phyloP scores from a whole-genome alignment of 2,888 invertebrate genomes.

The Phymatocera aterrima region DNA sequence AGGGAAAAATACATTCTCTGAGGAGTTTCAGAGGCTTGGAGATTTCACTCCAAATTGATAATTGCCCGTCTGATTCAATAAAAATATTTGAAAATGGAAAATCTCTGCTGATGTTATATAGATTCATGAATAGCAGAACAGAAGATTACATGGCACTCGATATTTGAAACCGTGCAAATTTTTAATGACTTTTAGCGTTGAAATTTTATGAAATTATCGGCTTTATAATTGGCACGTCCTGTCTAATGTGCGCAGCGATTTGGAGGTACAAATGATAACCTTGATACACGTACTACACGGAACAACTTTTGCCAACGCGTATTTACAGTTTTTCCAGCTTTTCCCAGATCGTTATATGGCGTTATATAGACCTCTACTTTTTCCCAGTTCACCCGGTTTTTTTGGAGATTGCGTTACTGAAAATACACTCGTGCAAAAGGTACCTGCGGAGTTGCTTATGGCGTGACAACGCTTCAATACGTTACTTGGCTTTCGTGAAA shows the following conservation, averaged over 20 bases:
- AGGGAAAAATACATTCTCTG: too few relatives aligned
- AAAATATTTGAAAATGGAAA: too few relatives aligned
- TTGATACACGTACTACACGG: background rate
- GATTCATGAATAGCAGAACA: background rate
- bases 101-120: too few relatives aligned
- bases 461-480: background rate
- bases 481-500: background rate
- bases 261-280: background rate
- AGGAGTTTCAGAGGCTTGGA: too few relatives aligned
- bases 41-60: too few relatives aligned
- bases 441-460: background rate
- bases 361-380: conserved; percentile 1
- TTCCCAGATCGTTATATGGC: conserved; percentile 3
- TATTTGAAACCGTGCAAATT: background rate
- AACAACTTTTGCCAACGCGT: background rate
- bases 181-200: background rate
- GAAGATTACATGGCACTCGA: background rate
- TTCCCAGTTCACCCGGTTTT: background rate
- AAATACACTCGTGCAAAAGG: conserved; percentile 7
- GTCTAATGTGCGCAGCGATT: background rate
- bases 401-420: background rate
- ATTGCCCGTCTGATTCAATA: too few relatives aligned
- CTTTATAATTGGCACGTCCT: background rate
- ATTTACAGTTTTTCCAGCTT: conserved; percentile 6
- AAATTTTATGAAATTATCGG: background rate